phyloP scores from a whole-genome alignment of 1,140 invertebrate species.

The Melitaea cinxia region DNA sequence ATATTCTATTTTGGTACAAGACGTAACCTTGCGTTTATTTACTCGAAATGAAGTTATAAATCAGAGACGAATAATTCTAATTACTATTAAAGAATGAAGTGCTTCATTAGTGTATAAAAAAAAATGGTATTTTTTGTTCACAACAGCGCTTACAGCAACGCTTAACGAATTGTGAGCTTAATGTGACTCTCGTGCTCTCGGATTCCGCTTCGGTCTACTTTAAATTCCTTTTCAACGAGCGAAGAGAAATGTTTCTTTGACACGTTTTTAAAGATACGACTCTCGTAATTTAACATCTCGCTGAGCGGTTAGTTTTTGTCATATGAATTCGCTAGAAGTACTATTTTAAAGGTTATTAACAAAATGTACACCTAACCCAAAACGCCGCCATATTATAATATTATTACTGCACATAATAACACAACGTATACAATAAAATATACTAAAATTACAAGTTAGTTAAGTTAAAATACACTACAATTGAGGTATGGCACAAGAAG shows the following conservation, averaged over 20 bases:
- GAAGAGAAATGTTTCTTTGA: slow-evolving; percentile 33
- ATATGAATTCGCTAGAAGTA: slow-evolving; percentile 1
- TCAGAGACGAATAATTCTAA: slow-evolving; percentile 31
- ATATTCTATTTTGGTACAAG: background rate
- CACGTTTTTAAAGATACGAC: slow-evolving; percentile 34
- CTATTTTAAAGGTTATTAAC: no score
- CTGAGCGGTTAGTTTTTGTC: slow-evolving; percentile 19
- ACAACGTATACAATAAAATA: no score
- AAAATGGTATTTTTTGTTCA: slow-evolving; percentile 23
- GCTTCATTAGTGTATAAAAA: slow-evolving; percentile 23
- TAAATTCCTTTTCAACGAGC: slow-evolving; percentile 30
- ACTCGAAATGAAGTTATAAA: slow-evolving; percentile 22
- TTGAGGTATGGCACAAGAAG: no score
- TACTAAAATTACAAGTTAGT: no score
- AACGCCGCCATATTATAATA: no score
- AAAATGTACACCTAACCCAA: no score
- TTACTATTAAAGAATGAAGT: slow-evolving; percentile 26
- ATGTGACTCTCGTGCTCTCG: slow-evolving; percentile 18
- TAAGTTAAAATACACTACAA: no score
- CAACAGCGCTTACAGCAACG: slow-evolving; percentile 26
- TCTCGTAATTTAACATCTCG: slow-evolving; percentile 38
- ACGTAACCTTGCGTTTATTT: background rate
- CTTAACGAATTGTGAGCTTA: slow-evolving; percentile 29
- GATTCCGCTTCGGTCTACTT: slow-evolving; percentile 29
- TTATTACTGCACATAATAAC: no score